Evolutionary conservation across 2,113 vertebrate genomes (phyloP), one percentile per base, ranked within the genome.

Genomic region (Amphilophus citrinellus): DNA sequence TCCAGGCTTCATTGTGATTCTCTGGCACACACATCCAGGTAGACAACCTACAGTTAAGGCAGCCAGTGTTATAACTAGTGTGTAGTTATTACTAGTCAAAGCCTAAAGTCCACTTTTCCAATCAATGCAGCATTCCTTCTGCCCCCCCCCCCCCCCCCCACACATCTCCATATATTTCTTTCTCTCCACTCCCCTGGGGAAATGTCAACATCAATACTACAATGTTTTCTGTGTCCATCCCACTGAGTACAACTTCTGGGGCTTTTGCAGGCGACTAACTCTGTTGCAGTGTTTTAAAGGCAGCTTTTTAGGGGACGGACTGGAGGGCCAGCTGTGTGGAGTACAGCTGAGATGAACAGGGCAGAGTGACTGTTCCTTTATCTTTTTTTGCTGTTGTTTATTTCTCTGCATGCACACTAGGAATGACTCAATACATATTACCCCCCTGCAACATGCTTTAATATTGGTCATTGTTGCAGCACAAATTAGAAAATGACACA

Each of bases 121-220:
- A 93, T 93, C 93, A 92, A 88, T 91, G 78, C 86, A 6, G 61
- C 93, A 92, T 91, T 94, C 91, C 90, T 90, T 71, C 71, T 20
- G 79, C 63, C 50, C 62, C 56, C 80, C 84, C 22, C 22, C 22
- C 22, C 22, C 22, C 22, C 24, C 24, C 24, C 24, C 24, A 79
- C 65, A 35, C 27, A 30, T 53, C 35, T 9, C 37, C 8, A 39
- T 73, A 56, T 32, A 73, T 78, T 66, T 59, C 80, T 82, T 75
- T 82, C 88, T 79, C 77, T 85, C 82, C 76, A 73, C 84, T 88
- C 87, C 89, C 76, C 84, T 80, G 76, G 65, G 82, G 84, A 92
- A 93, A 91, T 76, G 82, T 89, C 89, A 93, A 92, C 90, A 92
- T 84, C 90, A 85, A 87, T 88, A 86, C 88, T 79, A 59, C 39